Conservation (phyloP, 1,140 invertebrate genomes). For the Aphelenchoides avenae region DNA sequence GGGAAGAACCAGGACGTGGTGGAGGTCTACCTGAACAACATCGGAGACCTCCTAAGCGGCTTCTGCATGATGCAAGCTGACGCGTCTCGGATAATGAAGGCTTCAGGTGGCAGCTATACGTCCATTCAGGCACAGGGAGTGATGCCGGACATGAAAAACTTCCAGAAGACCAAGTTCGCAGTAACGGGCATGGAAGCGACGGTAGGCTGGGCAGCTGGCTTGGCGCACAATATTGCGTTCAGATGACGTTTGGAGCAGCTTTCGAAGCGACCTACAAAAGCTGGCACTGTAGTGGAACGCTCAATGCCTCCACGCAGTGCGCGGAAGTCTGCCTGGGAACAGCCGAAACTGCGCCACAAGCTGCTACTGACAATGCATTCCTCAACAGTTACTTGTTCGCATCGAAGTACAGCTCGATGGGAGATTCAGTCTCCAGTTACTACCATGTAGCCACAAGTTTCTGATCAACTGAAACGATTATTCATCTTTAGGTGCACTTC, state of each 20-base stretch:
- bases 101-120: constrained; percentile 3
- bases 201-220: neutral
- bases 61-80: constrained; percentile 13
- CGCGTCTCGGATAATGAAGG: neutral
- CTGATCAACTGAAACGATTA: neutral
- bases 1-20: constrained; percentile 13
- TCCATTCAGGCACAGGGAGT: constrained; percentile 2
- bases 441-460: neutral
- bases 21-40: constrained; percentile 5
- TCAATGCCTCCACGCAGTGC: neutral
- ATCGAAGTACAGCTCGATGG: neutral
- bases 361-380: neutral
- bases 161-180: neutral
- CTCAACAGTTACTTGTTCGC: constrained; percentile 2
- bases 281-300: neutral
- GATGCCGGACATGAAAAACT: neutral
- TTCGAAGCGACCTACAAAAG: neutral
- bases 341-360: neutral
- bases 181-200: neutral
- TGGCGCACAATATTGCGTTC: too few relatives aligned
- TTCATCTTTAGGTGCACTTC: constrained; percentile 2
- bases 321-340: constrained; percentile 2
- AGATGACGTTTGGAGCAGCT: too few relatives aligned
- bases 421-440: constrained; percentile 1
- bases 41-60: constrained; percentile 1